phyloP scores from a whole-genome alignment of 2,797 vertebrate species.

The Eulemur coronatus region DNA sequence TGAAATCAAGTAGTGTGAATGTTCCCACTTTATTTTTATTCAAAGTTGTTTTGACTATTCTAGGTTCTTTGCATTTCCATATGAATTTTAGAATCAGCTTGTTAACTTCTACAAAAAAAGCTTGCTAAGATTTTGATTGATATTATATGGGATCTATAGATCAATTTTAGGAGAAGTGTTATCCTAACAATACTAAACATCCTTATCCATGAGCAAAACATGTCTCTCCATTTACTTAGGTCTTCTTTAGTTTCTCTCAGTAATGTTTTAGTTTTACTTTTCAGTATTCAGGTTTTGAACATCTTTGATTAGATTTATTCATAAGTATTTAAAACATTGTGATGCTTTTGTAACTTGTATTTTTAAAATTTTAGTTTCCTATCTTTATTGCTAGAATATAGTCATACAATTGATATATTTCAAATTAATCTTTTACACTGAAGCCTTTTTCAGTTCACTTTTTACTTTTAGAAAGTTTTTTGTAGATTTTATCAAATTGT shows the following conservation, averaged over 20 bases:
- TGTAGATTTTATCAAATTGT: not conserved
- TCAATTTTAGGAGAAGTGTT: not conserved
- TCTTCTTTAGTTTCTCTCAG: not conserved
- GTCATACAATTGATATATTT: not conserved
- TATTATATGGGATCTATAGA: not conserved
- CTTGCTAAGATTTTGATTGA: not conserved
- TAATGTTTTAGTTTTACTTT: not conserved
- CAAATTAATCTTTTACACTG: not conserved
- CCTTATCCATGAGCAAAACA: not conserved
- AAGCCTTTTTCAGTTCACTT: not conserved
- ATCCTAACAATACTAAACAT: not conserved
- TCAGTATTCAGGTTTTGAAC: not conserved
- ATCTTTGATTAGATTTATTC: not conserved
- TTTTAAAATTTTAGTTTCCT: not conserved
- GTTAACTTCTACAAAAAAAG: not conserved
- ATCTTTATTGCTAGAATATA: not conserved
- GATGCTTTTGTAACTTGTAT: not conserved
- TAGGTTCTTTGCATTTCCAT: not conserved
- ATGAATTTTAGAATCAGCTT: not conserved
- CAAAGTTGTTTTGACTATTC: not conserved
- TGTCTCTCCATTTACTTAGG: not conserved
- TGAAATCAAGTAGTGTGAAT: not conserved
- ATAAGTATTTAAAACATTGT: not conserved
- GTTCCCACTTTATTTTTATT: not conserved
- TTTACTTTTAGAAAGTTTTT: not conserved